phyloP scores from a whole-genome alignment of 2,797 vertebrate species.

The Cyclura pinguis region DNA sequence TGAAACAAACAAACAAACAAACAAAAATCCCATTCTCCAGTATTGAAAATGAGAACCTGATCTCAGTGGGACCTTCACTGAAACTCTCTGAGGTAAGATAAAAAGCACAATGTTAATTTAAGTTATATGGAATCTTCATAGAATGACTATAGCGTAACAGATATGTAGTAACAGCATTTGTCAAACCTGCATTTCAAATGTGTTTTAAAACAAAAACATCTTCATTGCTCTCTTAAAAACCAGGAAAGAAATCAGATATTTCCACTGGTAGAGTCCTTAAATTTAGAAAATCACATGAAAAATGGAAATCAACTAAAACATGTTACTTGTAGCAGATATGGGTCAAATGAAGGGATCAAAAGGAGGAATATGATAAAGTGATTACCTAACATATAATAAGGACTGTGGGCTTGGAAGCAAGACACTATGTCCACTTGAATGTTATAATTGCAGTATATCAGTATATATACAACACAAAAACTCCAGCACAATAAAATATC shows the following conservation, averaged over 20 bases:
- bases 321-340: neutral
- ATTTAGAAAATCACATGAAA: neutral
- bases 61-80: neutral
- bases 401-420: neutral
- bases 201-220: neutral
- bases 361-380: neutral
- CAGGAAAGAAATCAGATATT: neutral
- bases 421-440: neutral
- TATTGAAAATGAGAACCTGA: neutral
- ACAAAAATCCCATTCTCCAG: neutral
- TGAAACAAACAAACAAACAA: neutral
- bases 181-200: neutral
- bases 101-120: neutral
- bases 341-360: neutral
- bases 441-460: neutral
- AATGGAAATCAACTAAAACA: neutral
- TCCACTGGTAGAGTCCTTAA: neutral
- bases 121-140: neutral
- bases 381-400: neutral
- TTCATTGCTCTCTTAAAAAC: neutral
- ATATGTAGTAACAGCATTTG: neutral
- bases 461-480: no score
- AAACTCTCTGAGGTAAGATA: neutral
- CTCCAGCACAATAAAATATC: no score
- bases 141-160: neutral